Evolutionary conservation across 2,797 vertebrate genomes (phyloP).

Genomic region (Chaunax sp.): DNA sequence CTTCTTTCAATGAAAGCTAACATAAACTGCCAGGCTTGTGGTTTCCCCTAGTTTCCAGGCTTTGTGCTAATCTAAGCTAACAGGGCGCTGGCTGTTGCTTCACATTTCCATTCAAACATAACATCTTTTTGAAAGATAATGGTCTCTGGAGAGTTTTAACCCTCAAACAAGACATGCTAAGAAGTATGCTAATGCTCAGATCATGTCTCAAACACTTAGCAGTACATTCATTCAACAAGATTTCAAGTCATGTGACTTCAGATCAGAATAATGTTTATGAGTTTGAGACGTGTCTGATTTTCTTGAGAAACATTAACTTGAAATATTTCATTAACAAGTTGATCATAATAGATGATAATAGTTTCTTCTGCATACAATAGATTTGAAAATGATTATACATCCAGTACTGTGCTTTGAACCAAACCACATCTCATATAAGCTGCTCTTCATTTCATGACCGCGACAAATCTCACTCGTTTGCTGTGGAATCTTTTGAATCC

Average conservation of each 20-base stretch:
- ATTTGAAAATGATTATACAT: constrained; percentile 15
- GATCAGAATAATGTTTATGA: background rate
- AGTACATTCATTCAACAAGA: background rate
- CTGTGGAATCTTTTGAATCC: constrained; percentile 67
- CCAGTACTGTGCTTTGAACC: constrained; percentile 17
- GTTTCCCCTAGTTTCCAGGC: too few relatives aligned
- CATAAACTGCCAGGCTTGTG: too few relatives aligned
- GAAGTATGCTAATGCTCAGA: background rate
- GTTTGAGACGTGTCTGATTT: background rate
- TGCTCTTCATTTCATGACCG: constrained; percentile 46
- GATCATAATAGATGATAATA: background rate
- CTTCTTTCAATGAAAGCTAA: too few relatives aligned
- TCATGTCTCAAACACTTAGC: background rate
- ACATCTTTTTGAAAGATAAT: too few relatives aligned
- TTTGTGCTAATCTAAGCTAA: too few relatives aligned
- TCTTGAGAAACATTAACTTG: too few relatives aligned
- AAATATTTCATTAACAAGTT: background rate
- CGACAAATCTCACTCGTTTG: constrained; percentile 58
- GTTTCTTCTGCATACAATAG: background rate
- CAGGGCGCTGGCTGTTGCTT: too few relatives aligned
- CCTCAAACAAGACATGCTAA: constrained; percentile 4
- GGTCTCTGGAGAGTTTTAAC: background rate
- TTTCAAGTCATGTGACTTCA: background rate
- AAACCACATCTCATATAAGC: constrained; percentile 52
- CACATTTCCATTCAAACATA: too few relatives aligned